Percentiles rank a stretch among this genome's conserved stretches.
Evolutionary conservation across 2,888 invertebrate genomes (phyloP).

Genomic region (Hoplodrina ambigua): DNA sequence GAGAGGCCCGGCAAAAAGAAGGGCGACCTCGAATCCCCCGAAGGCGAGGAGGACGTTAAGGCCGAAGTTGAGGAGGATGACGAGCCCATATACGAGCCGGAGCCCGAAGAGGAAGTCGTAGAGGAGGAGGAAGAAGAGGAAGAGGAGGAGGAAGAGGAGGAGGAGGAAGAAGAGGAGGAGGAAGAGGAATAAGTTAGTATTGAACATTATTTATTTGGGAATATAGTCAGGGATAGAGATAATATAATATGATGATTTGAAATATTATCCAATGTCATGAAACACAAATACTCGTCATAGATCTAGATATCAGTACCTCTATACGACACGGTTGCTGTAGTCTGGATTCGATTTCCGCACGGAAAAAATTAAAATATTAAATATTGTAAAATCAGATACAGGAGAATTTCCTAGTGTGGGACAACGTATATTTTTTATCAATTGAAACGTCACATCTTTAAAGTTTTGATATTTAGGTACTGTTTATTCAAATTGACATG

Average conservation of each 20-base stretch:
- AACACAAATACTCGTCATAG: too few relatives aligned
- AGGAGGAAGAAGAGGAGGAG: slow-evolving; percentile 93
- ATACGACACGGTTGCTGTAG: too few relatives aligned
- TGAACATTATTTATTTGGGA: slow-evolving; percentile 20
- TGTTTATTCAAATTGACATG: neutral
- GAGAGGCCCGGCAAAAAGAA: slow-evolving; percentile 98
- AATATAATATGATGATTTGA: too few relatives aligned
- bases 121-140: slow-evolving; percentile 93
- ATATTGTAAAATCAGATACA: too few relatives aligned
- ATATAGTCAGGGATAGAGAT: neutral
- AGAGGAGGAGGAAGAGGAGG: slow-evolving; percentile 94
- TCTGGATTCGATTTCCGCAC: too few relatives aligned
- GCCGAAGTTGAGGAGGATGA: slow-evolving; percentile 93
- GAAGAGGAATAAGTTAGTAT: slow-evolving; percentile 88
- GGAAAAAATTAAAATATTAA: too few relatives aligned
- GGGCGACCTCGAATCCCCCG: slow-evolving; percentile 97
- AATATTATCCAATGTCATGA: too few relatives aligned
- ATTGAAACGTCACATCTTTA: too few relatives aligned
- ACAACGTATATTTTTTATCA: too few relatives aligned
- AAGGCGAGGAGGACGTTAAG: slow-evolving; percentile 97
- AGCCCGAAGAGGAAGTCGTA: slow-evolving; percentile 93
- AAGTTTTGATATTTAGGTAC: neutral
- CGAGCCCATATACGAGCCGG: slow-evolving; percentile 92
- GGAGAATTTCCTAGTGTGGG: too few relatives aligned
- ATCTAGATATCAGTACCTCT: too few relatives aligned